These are phyloP conservation scores for Aporophyla lueneburgensis DNA, from an alignment of 2,888 invertebrate genomes.

Conservation along the genomic window DNA sequence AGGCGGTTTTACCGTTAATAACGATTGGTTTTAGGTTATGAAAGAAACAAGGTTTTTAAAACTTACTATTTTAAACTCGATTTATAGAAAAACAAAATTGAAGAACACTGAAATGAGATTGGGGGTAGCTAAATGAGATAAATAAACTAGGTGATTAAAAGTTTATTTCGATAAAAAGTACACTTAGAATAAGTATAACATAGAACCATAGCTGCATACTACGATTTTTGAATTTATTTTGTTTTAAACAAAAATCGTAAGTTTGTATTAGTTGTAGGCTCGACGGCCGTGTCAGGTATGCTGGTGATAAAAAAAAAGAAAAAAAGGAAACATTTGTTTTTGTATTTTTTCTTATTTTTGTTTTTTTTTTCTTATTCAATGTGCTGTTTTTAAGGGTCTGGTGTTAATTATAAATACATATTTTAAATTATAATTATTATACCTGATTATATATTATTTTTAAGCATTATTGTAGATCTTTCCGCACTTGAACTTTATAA, in stretches of 20 bases:
- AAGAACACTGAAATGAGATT: not conserved
- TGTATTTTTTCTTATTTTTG: conserved; percentile 1
- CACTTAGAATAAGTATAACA: conserved; percentile 22
- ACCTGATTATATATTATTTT: conserved; percentile 40
- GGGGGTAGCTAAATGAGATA: conserved; percentile 39
- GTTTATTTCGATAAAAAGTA: conserved; percentile 60
- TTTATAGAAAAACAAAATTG: not conserved
- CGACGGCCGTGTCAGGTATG: conserved; percentile 33
- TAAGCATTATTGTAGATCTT: conserved; percentile 40
- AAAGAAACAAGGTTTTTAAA: not conserved
- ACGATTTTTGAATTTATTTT: conserved; percentile 52
- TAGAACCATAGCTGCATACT: conserved; percentile 12
- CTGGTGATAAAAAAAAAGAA: conserved; percentile 29
- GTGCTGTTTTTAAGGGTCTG: conserved; percentile 30
- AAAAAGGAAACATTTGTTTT: not conserved
- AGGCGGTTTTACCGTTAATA: conserved; percentile 49
- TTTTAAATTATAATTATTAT: conserved; percentile 20
- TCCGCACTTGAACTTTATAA: conserved; percentile 12
- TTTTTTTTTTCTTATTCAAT: not conserved
- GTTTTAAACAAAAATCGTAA: conserved; percentile 49
- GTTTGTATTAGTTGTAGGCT: conserved; percentile 22
- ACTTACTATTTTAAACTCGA: not conserved
- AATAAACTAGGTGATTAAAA: conserved; percentile 22
- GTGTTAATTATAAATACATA: conserved; percentile 40
- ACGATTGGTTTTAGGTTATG: conserved; percentile 12